Conservation (phyloP, 1,140 invertebrate genomes). For the Nephila pilipes region DNA sequence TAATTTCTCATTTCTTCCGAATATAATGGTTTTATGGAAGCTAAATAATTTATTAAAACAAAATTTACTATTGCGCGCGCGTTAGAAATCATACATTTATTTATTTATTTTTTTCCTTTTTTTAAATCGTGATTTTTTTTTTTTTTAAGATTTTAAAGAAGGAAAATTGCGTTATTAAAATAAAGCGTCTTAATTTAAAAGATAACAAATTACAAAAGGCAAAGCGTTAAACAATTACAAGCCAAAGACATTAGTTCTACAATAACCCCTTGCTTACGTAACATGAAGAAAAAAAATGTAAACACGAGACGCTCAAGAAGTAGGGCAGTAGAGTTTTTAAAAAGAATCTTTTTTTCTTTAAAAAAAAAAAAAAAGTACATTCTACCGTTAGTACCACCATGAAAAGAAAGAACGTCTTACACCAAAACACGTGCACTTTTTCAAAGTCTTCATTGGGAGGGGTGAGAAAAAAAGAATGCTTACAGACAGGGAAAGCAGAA, state of each 20-base stretch:
- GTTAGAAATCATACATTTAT: no score
- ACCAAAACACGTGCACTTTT: constrained; percentile 7
- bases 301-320: constrained; percentile 17
- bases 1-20: no score
- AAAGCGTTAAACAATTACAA: no score
- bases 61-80: no score
- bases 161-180: no score
- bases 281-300: constrained; percentile 37
- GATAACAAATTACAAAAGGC: no score
- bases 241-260: background rate
- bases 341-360: background rate
- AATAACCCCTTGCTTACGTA: constrained; percentile 9
- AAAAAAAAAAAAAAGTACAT: background rate
- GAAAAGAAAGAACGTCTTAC: constrained; percentile 9
- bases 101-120: no score
- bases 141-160: no score
- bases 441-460: background rate
- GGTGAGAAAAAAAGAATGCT: background rate
- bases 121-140: no score
- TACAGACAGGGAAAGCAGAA: background rate
- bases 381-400: background rate
- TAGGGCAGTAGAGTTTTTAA: constrained; percentile 4
- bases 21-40: no score
- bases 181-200: no score
- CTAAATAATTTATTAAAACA: no score